Conservation (phyloP, 2,888 invertebrate genomes). For the Mesorhabditis spiculigera region DNA sequence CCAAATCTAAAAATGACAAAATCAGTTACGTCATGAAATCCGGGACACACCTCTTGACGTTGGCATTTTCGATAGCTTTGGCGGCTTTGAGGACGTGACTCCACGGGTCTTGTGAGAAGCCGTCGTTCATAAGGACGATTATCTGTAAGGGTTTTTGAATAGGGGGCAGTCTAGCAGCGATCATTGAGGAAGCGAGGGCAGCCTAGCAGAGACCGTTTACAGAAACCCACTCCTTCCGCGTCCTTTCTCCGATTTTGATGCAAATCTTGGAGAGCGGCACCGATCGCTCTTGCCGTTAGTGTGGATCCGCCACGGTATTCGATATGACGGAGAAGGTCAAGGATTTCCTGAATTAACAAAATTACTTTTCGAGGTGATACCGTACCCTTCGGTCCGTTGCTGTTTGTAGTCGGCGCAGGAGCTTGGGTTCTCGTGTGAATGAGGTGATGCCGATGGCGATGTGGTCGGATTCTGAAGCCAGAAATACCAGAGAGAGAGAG, state of each 20-base stretch:
- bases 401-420: constrained; percentile 35
- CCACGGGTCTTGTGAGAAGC: constrained; percentile 49
- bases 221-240: constrained; percentile 35
- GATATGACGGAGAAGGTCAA: constrained; percentile 40
- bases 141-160: too few relatives aligned
- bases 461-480: constrained; percentile 18
- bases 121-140: constrained; percentile 49
- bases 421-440: constrained; percentile 36
- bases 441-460: constrained; percentile 44
- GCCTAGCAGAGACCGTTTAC: too few relatives aligned
- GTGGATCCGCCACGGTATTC: constrained; percentile 48
- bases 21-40: too few relatives aligned
- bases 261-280: constrained; percentile 44
- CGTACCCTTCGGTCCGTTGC: constrained; percentile 36
- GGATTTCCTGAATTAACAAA: constrained; percentile 32
- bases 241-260: constrained; percentile 31
- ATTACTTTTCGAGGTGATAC: neutral
- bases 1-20: constrained; percentile 20
- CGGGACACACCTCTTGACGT: constrained; percentile 26
- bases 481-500: too few relatives aligned
- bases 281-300: constrained; percentile 39
- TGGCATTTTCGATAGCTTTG: constrained; percentile 24
- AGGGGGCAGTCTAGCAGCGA: too few relatives aligned
- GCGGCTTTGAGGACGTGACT: constrained; percentile 29
- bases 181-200: too few relatives aligned